Percentiles rank a stretch among this genome's conserved stretches.
These are phyloP conservation scores for Salarias fasciatus DNA, from an alignment of 2,797 vertebrate genomes.

Conservation along the genomic window DNA sequence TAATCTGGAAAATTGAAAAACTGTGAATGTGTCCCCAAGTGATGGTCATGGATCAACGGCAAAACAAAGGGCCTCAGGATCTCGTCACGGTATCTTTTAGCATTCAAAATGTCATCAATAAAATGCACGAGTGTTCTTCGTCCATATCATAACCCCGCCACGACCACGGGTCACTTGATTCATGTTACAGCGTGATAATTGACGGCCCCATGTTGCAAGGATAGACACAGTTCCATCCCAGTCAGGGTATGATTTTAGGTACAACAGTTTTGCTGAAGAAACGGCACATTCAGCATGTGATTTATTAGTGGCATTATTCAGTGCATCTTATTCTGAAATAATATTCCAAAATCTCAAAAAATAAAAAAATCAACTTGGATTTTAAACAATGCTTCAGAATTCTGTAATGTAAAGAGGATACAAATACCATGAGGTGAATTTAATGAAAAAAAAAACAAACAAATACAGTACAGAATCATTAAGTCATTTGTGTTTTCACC, in stretches of 20 bases:
- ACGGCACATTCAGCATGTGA: constrained; percentile 45
- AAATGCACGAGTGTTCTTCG: no score
- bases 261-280: constrained; percentile 11
- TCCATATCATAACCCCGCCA: no score
- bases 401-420: constrained; percentile 1
- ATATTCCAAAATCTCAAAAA: constrained; percentile 45
- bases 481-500: constrained; percentile 36
- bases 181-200: no score
- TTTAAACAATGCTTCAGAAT: not conserved
- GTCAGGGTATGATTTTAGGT: constrained; percentile 1
- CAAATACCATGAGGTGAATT: not conserved
- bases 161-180: no score
- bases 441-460: constrained; percentile 37
- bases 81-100: no score
- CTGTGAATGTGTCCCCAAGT: no score
- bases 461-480: constrained; percentile 61
- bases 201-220: no score
- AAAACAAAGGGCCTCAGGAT: no score
- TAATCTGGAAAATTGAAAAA: no score
- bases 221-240: no score
- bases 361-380: constrained; percentile 38
- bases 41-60: no score
- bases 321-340: constrained; percentile 35
- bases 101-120: no score
- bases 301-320: constrained; percentile 55